Evolutionary conservation across 2,888 invertebrate species (phyloP).

Genomic region (Hypselothyrea guttata): DNA sequence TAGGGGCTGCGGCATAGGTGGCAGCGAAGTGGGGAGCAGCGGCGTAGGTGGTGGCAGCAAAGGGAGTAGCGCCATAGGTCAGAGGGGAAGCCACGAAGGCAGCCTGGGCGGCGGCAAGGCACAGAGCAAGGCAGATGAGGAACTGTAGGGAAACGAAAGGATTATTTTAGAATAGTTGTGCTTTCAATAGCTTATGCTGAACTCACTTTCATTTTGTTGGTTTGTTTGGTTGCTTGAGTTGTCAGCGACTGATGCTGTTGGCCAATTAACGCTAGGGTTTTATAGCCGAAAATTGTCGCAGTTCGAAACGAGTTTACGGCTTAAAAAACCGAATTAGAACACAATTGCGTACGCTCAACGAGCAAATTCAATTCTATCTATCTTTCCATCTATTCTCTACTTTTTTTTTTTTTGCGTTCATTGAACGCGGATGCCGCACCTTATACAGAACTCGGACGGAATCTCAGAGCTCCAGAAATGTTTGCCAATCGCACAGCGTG

Average conservation of each 20-base stretch:
- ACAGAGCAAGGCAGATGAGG: slow-evolving; percentile 77
- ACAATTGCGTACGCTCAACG: slow-evolving; percentile 36
- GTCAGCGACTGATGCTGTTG: slow-evolving; percentile 62
- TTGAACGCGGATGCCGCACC: slow-evolving; percentile 67
- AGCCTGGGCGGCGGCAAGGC: slow-evolving; percentile 75
- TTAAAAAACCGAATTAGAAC: slow-evolving; percentile 65
- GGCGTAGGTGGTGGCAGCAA: slow-evolving; percentile 43
- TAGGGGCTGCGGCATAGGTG: slow-evolving; percentile 53
- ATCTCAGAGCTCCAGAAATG: slow-evolving; percentile 39
- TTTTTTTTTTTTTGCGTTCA: slow-evolving; percentile 56
- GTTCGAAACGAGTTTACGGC: slow-evolving; percentile 59
- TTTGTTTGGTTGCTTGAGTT: slow-evolving; percentile 38
- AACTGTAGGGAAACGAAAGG: slow-evolving; percentile 47
- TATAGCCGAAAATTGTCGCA: slow-evolving; percentile 23
- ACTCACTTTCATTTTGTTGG: slow-evolving; percentile 63
- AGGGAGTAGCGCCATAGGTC: slow-evolving; percentile 49
- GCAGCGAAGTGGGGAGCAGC: slow-evolving; percentile 51
- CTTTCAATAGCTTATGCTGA: background rate
- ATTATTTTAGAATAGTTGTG: slow-evolving; percentile 16
- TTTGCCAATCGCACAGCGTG: slow-evolving; percentile 58
- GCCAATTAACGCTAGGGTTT: slow-evolving; percentile 35
- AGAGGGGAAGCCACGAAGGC: slow-evolving; percentile 60
- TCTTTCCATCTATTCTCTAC: background rate
- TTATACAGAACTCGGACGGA: slow-evolving; percentile 19
- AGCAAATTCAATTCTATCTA: slow-evolving; percentile 6